phyloP scores from a whole-genome alignment of 2,888 invertebrate genomes.

The Meandrusa payeni region DNA sequence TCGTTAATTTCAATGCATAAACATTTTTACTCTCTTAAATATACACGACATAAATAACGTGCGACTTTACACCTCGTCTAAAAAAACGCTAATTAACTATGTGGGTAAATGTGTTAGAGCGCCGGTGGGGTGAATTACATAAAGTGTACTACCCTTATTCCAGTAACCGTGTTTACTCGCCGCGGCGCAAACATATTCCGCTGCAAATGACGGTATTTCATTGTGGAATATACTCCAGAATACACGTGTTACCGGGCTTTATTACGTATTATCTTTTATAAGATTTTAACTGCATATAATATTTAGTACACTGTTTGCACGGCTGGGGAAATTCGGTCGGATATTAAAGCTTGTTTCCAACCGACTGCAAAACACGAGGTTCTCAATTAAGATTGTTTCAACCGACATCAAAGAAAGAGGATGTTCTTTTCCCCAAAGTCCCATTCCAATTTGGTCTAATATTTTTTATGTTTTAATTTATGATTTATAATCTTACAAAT shows the following conservation, averaged over 20 bases:
- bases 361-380: too few species aligned
- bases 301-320: conserved; percentile 15
- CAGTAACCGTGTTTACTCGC: conserved; percentile 71
- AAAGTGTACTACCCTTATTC: conserved; percentile 72
- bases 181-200: conserved; percentile 64
- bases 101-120: conserved; percentile 31
- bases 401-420: too few species aligned
- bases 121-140: conserved; percentile 52
- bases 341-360: conserved; percentile 5
- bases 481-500: too few species aligned
- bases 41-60: too few species aligned
- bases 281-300: conserved; percentile 28
- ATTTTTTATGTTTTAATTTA: too few species aligned
- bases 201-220: conserved; percentile 59
- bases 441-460: too few species aligned
- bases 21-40: neutral
- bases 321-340: neutral
- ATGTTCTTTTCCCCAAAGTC: too few species aligned
- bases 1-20: too few species aligned
- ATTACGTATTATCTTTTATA: conserved; percentile 34
- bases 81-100: conserved; percentile 33
- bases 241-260: conserved; percentile 36
- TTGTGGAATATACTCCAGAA: conserved; percentile 37
- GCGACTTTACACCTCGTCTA: conserved; percentile 25
- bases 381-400: too few species aligned